phyloP scores from a whole-genome alignment of 2,888 invertebrate species.

The Drosophila nr. fundita region DNA sequence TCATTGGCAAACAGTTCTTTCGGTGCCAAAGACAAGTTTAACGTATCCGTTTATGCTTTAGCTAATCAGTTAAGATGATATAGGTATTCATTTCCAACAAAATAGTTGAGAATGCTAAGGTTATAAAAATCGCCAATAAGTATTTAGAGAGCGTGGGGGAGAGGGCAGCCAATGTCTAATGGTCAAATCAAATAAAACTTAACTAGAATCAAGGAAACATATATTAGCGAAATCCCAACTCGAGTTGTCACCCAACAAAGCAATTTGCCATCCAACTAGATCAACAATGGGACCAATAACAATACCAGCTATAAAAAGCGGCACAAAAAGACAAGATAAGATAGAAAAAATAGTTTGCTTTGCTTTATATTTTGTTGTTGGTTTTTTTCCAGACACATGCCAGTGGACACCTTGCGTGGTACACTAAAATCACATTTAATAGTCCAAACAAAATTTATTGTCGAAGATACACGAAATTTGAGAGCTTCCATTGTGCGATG shows the following conservation, averaged over 20 bases:
- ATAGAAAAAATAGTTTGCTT: conserved; percentile 17
- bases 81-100: conserved; percentile 1
- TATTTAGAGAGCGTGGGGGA: conserved; percentile 34
- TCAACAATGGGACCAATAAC: conserved; percentile 54
- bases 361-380: conserved; percentile 33
- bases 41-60: neutral
- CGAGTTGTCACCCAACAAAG: conserved; percentile 51
- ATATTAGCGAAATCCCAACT: conserved; percentile 48
- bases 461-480: conserved; percentile 38
- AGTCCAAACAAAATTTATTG: conserved; percentile 73
- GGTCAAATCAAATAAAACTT: conserved; percentile 60
- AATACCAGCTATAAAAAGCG: conserved; percentile 32
- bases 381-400: conserved; percentile 40
- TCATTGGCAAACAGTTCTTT: conserved; percentile 25
- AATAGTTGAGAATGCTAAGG: conserved; percentile 27
- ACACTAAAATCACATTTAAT: conserved; percentile 77
- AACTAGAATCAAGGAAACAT: conserved; percentile 51
- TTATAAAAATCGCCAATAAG: conserved; percentile 50
- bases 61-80: conserved; percentile 19
- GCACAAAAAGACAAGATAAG: conserved; percentile 11
- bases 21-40: conserved; percentile 3
- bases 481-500: conserved; percentile 50
- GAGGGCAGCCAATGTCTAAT: conserved; percentile 49
- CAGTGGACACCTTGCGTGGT: conserved; percentile 56
- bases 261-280: conserved; percentile 26